Evolutionary conservation across 2,888 invertebrate species (phyloP).

Genomic region (Stenodema calcarata): DNA sequence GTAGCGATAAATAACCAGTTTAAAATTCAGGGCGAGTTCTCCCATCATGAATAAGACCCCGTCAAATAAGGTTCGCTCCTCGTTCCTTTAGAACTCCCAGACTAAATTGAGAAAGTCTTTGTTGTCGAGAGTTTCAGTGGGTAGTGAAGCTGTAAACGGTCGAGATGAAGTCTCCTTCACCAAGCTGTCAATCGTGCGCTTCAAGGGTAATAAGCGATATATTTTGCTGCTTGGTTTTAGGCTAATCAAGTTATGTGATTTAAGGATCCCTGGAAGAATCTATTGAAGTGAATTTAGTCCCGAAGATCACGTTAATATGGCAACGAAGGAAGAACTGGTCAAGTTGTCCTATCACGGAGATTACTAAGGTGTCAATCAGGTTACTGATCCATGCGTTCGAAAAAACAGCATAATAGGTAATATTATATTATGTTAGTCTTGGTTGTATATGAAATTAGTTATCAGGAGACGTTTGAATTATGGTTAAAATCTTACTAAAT

Average conservation of each 20-base stretch:
- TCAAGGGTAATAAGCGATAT: not conserved
- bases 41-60: not conserved
- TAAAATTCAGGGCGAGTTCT: conserved; percentile 30
- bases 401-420: no score
- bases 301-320: no score
- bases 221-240: not conserved
- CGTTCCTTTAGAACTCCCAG: not conserved
- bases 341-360: no score
- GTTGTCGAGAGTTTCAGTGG: not conserved
- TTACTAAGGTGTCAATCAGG: no score
- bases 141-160: not conserved
- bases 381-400: no score
- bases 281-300: no score
- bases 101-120: conserved; percentile 10
- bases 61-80: not conserved
- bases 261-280: not conserved
- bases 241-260: not conserved
- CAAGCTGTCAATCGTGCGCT: not conserved
- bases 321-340: no score
- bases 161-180: not conserved
- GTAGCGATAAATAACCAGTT: conserved; percentile 40
- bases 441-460: no score
- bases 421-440: no score
- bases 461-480: no score
- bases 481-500: no score